Percentiles rank a stretch among this genome's conserved stretches.
These are phyloP conservation scores for Sinocyclocheilus grahami DNA, from an alignment of 2,113 vertebrate genomes.

Conservation along the genomic window DNA sequence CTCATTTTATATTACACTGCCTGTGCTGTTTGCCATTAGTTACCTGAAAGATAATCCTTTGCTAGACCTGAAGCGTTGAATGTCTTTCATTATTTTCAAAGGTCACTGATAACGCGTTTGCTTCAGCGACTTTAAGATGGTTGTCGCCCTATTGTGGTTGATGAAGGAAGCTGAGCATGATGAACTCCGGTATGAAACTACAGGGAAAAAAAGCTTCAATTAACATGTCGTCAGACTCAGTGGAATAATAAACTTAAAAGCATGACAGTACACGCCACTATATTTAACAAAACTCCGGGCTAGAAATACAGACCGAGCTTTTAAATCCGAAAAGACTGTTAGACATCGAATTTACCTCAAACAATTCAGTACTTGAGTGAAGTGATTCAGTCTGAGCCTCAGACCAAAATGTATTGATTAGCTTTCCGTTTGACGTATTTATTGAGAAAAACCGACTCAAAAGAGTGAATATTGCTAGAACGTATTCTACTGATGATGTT, in stretches of 20 bases:
- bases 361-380: too few relatives aligned
- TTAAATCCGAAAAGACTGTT: too few relatives aligned
- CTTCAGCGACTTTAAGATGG: not conserved
- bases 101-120: not conserved
- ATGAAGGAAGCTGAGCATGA: not conserved
- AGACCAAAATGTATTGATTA: too few relatives aligned
- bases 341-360: too few relatives aligned
- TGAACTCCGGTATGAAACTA: not conserved
- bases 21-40: not conserved
- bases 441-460: too few relatives aligned
- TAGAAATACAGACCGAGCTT: not conserved
- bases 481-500: too few relatives aligned
- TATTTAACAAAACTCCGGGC: not conserved
- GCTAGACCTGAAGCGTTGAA: too few relatives aligned
- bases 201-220: not conserved
- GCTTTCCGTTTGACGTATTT: too few relatives aligned
- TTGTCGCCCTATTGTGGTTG: constrained; percentile 27
- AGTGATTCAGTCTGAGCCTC: too few relatives aligned
- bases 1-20: not conserved
- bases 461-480: too few relatives aligned
- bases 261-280: not conserved
- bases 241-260: not conserved
- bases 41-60: not conserved
- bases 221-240: not conserved
- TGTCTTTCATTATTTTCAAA: not conserved